Conservation (phyloP, 2,113 vertebrate species). For the western clawed frog (Xenopus tropicalis) region DNA sequence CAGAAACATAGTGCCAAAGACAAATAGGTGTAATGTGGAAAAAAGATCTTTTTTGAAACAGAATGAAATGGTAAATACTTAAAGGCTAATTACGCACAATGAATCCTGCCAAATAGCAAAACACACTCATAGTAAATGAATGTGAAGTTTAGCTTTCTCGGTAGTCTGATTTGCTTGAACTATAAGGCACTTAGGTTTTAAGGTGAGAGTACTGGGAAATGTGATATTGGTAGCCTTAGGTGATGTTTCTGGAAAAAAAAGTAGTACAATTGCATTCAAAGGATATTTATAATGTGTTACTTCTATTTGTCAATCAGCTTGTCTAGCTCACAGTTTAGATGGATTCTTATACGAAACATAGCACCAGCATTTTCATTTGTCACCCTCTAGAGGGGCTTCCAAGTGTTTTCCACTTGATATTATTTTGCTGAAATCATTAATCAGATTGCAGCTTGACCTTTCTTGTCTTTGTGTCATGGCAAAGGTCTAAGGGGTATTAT, state of each 20-base stretch:
- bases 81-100: constrained; percentile 26
- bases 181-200: constrained; percentile 26
- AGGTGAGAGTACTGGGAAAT: constrained; percentile 29
- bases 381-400: too few relatives aligned
- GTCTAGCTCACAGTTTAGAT: not conserved
- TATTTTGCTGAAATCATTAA: too few relatives aligned
- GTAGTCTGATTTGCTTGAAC: constrained; percentile 29
- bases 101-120: constrained; percentile 20
- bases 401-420: too few relatives aligned
- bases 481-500: too few relatives aligned
- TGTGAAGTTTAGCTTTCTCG: constrained; percentile 4
- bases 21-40: constrained; percentile 6
- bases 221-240: constrained; percentile 29
- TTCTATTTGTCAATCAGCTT: constrained; percentile 31
- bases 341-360: not conserved
- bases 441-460: too few relatives aligned
- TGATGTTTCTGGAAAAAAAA: constrained; percentile 17
- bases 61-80: constrained; percentile 11
- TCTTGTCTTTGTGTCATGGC: too few relatives aligned
- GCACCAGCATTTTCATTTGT: not conserved
- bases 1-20: not conserved
- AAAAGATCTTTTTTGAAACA: constrained; percentile 1
- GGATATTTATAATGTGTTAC: constrained; percentile 21
- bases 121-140: constrained; percentile 18
- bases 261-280: constrained; percentile 24